Evolutionary conservation across 2,797 vertebrate genomes (phyloP).

Genomic region (Phalanger gymnotis): DNA sequence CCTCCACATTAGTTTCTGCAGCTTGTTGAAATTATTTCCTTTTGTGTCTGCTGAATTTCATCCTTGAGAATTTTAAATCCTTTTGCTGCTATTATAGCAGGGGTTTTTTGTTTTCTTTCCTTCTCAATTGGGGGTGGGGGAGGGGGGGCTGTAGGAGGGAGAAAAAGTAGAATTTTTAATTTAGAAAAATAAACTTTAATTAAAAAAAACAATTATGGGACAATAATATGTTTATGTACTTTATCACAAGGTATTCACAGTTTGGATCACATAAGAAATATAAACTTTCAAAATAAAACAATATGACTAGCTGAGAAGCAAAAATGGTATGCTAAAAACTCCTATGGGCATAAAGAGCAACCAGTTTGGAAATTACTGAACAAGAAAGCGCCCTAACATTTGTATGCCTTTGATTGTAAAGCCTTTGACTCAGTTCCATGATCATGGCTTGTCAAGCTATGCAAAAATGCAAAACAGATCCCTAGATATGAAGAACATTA

Average conservation of each 20-base stretch:
- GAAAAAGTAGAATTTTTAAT: not conserved
- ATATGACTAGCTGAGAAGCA: not conserved
- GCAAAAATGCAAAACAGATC: not conserved
- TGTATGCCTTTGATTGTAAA: not conserved
- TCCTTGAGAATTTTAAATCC: not conserved
- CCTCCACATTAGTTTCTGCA: not conserved
- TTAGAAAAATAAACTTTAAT: not conserved
- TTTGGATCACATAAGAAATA: too few relatives aligned
- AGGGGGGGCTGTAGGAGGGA: not conserved
- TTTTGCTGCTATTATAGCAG: not conserved
- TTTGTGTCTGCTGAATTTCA: not conserved
- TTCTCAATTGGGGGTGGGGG: not conserved
- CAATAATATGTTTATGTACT: not conserved
- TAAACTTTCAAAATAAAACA: not conserved
- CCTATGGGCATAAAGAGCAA: not conserved
- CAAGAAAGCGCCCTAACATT: not conserved
- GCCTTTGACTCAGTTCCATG: not conserved
- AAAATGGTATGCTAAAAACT: not conserved
- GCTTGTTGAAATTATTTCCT: not conserved
- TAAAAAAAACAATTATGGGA: not conserved
- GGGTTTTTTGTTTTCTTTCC: not conserved
- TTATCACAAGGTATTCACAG: not conserved
- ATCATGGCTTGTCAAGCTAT: not conserved
- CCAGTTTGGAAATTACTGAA: not conserved
- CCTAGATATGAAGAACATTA: not conserved